Conservation (phyloP, 1,140 invertebrate species). For the Calephelis virginiensis region DNA sequence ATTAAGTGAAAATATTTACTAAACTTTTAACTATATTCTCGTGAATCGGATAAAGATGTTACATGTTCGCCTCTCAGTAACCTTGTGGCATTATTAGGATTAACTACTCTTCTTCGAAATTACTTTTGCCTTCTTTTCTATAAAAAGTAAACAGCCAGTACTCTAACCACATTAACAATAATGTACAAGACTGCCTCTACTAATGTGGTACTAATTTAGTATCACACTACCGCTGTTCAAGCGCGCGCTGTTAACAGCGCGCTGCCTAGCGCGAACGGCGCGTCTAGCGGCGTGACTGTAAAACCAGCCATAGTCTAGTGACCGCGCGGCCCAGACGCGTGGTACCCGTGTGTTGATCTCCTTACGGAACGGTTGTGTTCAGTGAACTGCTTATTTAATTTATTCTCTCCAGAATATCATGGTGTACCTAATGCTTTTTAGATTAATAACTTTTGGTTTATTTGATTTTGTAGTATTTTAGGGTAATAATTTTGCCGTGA, state of each 20-base stretch:
- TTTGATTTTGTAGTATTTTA: too few relatives aligned
- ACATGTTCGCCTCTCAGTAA: not conserved
- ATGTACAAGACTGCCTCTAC: constrained; percentile 16
- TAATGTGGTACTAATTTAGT: not conserved
- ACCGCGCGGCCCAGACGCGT: too few relatives aligned
- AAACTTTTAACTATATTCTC: not conserved
- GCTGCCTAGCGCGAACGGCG: not conserved
- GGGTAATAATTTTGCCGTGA: too few relatives aligned
- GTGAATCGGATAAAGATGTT: not conserved
- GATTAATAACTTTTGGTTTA: too few relatives aligned
- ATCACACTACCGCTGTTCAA: not conserved
- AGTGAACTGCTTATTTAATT: too few relatives aligned
- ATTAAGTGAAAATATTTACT: constrained; percentile 4
- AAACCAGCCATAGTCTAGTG: not conserved
- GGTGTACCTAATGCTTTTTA: too few relatives aligned
- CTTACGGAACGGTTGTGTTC: too few relatives aligned
- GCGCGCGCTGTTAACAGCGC: not conserved
- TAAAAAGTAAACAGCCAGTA: constrained; percentile 12
- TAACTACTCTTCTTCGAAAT: not conserved
- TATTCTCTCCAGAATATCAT: too few relatives aligned
- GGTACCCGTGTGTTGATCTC: too few relatives aligned
- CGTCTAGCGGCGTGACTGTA: not conserved
- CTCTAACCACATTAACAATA: constrained; percentile 10
- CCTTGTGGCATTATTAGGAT: not conserved
- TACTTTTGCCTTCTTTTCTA: not conserved